phyloP scores from a whole-genome alignment of 64 coral and sea anemone genomes.

The Orbicella faveolata region DNA sequence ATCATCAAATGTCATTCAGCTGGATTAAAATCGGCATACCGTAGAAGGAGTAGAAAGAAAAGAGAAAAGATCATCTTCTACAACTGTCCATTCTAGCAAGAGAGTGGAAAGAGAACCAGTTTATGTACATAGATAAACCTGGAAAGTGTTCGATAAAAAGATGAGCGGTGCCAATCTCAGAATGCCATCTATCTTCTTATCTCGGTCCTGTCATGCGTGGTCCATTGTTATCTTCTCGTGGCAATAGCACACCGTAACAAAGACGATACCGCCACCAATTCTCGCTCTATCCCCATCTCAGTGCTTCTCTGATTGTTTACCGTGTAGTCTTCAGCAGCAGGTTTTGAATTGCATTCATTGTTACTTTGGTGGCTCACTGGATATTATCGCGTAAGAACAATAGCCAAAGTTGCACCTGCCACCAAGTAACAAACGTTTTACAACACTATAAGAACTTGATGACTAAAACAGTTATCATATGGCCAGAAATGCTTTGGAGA shows the following conservation, averaged over 20 bases:
- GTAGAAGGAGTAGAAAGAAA: neutral
- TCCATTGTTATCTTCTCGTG: neutral
- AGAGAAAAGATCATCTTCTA: neutral
- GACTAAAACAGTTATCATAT: too few relatives aligned
- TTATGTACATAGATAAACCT: constrained; percentile 9
- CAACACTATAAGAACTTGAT: too few relatives aligned
- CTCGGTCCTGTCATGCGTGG: neutral
- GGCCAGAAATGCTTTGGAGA: too few relatives aligned
- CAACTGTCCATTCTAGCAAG: neutral
- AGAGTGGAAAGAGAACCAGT: neutral
- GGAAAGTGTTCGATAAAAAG: neutral
- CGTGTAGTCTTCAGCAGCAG: too few relatives aligned
- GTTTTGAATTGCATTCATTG: too few relatives aligned
- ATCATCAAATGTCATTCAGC: constrained; percentile 42
- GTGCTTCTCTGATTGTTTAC: too few relatives aligned
- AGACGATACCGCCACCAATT: neutral
- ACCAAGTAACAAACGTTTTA: too few relatives aligned
- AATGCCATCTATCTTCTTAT: neutral
- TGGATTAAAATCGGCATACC: neutral
- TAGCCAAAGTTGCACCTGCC: too few relatives aligned
- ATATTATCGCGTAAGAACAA: too few relatives aligned
- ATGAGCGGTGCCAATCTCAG: neutral
- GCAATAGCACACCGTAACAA: neutral
- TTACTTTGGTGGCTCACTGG: too few relatives aligned
- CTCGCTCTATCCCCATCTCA: neutral